Percentiles rank a stretch among this genome's conserved stretches.
Evolutionary conservation across 2,888 invertebrate species (phyloP).

Genomic region (Phalera bucephala): DNA sequence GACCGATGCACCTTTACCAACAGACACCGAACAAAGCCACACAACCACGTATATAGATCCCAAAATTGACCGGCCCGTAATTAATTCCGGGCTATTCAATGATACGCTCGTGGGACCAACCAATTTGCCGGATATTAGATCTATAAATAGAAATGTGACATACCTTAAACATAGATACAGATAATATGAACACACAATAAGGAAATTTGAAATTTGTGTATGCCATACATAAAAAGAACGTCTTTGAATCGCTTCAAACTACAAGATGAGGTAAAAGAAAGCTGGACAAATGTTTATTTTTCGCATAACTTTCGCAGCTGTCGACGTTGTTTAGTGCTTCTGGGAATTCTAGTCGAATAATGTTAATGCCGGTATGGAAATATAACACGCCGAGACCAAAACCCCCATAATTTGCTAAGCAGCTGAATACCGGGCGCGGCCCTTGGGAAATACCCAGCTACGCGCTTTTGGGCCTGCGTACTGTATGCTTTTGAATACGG

Average conservation of each 20-base stretch:
- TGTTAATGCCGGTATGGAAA: conserved; percentile 20
- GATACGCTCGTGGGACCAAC: neutral
- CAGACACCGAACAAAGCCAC: conserved; percentile 1
- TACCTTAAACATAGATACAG: no score
- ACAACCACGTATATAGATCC: neutral
- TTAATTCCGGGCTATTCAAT: neutral
- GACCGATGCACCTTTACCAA: conserved; percentile 11
- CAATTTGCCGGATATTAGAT: neutral
- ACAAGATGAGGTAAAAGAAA: no score
- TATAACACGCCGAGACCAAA: conserved; percentile 10
- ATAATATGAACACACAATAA: no score
- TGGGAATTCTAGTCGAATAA: conserved; percentile 16
- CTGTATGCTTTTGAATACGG: conserved; percentile 10
- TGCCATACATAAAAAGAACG: no score
- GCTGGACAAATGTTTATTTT: neutral
- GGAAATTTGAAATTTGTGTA: no score
- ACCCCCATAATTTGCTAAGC: conserved; percentile 10
- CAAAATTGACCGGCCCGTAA: neutral
- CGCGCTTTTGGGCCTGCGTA: conserved; percentile 11
- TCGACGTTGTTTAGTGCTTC: conserved; percentile 15
- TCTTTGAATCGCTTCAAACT: no score
- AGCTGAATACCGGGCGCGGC: conserved; percentile 23
- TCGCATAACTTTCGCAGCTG: neutral
- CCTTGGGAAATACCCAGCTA: conserved; percentile 26
- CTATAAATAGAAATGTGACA: neutral